Conservation (phyloP, 1,140 invertebrate species). For the Tetranychus cinnabarinus region DNA sequence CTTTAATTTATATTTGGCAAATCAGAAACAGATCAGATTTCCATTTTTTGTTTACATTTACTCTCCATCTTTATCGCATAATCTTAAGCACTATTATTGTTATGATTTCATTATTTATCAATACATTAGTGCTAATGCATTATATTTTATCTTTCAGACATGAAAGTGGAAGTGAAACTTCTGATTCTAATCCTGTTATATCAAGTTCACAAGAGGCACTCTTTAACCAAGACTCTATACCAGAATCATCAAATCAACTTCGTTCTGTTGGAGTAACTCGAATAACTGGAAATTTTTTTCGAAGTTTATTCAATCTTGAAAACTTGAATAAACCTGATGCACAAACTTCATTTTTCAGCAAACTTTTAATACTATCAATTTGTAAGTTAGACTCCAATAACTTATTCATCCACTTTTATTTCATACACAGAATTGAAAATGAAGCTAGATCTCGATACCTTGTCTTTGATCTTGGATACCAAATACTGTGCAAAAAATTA, state of each 20-base stretch:
- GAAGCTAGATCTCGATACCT: neutral
- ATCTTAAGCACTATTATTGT: too few relatives aligned
- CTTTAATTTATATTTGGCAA: neutral
- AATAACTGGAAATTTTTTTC: neutral
- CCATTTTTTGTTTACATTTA: neutral
- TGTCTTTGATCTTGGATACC: neutral
- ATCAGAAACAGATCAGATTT: neutral
- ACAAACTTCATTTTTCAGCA: neutral
- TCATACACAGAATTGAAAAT: neutral
- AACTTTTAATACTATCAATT: neutral
- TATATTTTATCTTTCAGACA: neutral
- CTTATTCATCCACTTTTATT: too few relatives aligned
- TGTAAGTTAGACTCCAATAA: neutral
- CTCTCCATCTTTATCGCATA: neutral
- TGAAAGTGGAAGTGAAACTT: neutral
- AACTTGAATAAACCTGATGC: neutral
- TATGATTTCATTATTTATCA: too few relatives aligned
- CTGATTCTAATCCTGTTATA: neutral
- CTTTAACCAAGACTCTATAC: too few relatives aligned
- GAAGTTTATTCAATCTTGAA: neutral
- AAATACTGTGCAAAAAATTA: too few relatives aligned
- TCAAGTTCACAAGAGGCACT: neutral
- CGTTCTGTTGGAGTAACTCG: neutral
- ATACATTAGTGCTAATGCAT: too few relatives aligned
- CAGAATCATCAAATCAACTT: too few relatives aligned